Percentiles rank a stretch among this genome's conserved stretches.
Evolutionary conservation across 1,140 invertebrate species (phyloP).

Genomic region (Epicauta chinensis): DNA sequence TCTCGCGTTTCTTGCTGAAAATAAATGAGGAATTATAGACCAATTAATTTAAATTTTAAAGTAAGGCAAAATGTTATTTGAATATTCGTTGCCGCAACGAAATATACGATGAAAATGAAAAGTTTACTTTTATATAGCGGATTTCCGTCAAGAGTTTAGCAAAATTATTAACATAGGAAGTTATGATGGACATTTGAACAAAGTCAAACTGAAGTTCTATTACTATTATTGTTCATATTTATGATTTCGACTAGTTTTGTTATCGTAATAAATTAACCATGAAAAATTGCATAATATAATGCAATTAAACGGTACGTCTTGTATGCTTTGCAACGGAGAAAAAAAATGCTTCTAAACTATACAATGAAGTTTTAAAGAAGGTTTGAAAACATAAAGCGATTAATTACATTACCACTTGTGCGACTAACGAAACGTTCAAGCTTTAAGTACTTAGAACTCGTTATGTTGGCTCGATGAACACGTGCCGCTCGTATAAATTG

Average conservation of each 20-base stretch:
- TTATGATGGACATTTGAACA: constrained; percentile 13
- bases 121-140: constrained; percentile 22
- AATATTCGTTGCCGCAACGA: constrained; percentile 17
- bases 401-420: too few relatives aligned
- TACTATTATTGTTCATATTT: constrained; percentile 8
- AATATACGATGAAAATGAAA: constrained; percentile 12
- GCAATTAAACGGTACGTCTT: too few relatives aligned
- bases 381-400: too few relatives aligned
- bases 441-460: too few relatives aligned
- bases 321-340: too few relatives aligned
- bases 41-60: constrained; percentile 30
- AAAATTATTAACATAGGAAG: constrained; percentile 21
- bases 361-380: too few relatives aligned
- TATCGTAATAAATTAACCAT: too few relatives aligned
- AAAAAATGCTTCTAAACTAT: too few relatives aligned
- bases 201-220: constrained; percentile 22
- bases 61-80: constrained; percentile 18
- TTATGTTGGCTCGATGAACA: too few relatives aligned
- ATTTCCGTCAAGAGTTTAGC: constrained; percentile 16
- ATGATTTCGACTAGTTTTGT: neutral
- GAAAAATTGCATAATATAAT: too few relatives aligned
- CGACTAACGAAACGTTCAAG: too few relatives aligned
- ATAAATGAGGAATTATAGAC: constrained; percentile 29
- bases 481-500: too few relatives aligned
- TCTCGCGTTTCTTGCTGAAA: constrained; percentile 69